Evolutionary conservation across 2,888 invertebrate species (phyloP), one percentile per base, ranked within the genome.

Genomic region (Flabesymbios commensalis): DNA sequence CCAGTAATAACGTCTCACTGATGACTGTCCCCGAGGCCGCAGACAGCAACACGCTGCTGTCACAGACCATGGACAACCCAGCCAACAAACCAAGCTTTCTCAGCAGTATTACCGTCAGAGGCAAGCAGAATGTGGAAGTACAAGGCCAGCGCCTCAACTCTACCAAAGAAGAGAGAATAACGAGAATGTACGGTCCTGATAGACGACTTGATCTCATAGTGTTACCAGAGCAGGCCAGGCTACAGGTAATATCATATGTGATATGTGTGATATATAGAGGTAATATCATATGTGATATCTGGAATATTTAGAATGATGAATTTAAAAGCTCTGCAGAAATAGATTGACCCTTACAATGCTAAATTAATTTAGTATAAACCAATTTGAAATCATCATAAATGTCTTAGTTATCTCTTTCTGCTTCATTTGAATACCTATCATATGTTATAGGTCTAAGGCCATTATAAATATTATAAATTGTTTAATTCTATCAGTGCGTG

Each of bases 141-240:
- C 85, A 83, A 70, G 85, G 88, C 66, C 85, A 87, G 72, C 78
- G 86, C 67, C 83, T 87, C 22, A 88, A 87, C 73, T 71, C 65
- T 48, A 81, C 83, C 17, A 85, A 86, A 64, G 85, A 86, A 61
- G 86, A 86, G 62, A 82, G 83, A 33, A 82, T 82, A 10, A 78
- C 79, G 45, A 82, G 84, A 59, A 73, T 85, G 61, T 87, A 87
- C 69, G 86, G 85, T 7, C 83, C 84, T 19, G 90, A 92, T 78
- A 87, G 88, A 70, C 86, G 91, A 67, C 85, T 95, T 56, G 79
- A 89, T 69, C 88, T 94, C 59, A 87, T 87, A 66, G 87, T 95
- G 54, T 88, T 90, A 48, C 89, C 91, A 17, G 87, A 89, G 68
- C 89, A 93, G 65, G 93, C 95, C 0, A 89, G 90, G 74, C 84